These are phyloP conservation scores for Nothobranchius kuhntae DNA, from an alignment of 2,113 vertebrate species.

Conservation along the genomic window DNA sequence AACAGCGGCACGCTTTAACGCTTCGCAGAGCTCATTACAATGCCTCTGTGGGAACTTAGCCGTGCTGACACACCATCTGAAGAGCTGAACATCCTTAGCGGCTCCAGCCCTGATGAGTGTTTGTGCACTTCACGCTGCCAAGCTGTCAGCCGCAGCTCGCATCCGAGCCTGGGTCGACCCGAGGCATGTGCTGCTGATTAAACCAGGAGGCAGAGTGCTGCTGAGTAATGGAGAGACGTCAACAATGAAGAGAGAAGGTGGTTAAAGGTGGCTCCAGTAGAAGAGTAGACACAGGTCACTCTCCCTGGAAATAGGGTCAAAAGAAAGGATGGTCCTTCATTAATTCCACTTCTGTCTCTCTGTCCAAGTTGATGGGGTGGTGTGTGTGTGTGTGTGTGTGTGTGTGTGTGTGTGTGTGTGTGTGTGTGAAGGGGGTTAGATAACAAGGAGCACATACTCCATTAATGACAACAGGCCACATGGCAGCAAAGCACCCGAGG, in stretches of 20 bases:
- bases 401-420: constrained; percentile 20
- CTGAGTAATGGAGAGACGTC: constrained; percentile 2
- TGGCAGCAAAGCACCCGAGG: constrained; percentile 15
- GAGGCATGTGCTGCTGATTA: constrained; percentile 40
- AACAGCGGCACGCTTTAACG: constrained; percentile 37
- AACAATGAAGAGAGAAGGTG: not conserved
- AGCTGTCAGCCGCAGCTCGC: constrained; percentile 24
- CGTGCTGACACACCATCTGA: constrained; percentile 25
- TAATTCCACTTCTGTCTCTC: constrained; percentile 32
- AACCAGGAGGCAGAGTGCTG: not conserved
- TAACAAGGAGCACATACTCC: constrained; percentile 25
- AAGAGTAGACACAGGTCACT: constrained; percentile 64
- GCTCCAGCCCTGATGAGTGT: constrained; percentile 22
- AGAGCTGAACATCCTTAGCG: constrained; percentile 20
- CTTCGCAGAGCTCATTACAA: constrained; percentile 57
- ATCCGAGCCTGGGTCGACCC: constrained; percentile 32
- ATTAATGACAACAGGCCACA: constrained; percentile 23
- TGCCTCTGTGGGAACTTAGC: constrained; percentile 42
- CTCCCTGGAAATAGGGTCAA: constrained; percentile 60
- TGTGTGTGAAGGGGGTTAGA: not conserved
- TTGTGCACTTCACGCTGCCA: constrained; percentile 26
- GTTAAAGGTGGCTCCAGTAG: constrained; percentile 39
- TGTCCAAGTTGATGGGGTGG: constrained; percentile 22
- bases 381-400: constrained; percentile 23
- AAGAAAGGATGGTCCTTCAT: constrained; percentile 42